Base-by-base conservation (phyloP, 2,113 vertebrate species). In the Galbula dea region DNA sequence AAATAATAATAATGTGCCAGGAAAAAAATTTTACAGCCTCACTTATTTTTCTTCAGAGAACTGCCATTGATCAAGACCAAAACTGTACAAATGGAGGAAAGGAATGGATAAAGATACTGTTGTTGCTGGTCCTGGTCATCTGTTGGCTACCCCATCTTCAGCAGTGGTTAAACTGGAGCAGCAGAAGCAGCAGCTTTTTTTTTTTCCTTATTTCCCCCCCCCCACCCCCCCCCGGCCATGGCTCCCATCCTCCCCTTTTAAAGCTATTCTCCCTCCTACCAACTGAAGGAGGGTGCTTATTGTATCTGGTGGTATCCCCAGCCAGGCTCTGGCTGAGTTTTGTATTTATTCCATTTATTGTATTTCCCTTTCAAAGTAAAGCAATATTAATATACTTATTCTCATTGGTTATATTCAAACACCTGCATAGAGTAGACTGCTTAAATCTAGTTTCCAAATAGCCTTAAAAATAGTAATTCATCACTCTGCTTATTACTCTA, bases 381-480 rank as follows among this genome's bases (percentile, higher is more conserved):
- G 65, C 32, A 58, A 29, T 62, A 91, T 78, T 89, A 81, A 16
- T 46, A 62, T 66, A 45, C 11, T 54, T 86, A 67, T 62, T n/a
- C 67, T 93, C 51, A 41, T 6, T 67, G 13, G 9, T 36, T 62
- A 24, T 73, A 83, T 22, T 83, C 11, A 74, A 91, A 82, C 43
- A 67, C 17, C 43, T 0, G 0, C 20, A 66, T 94, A 63, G 23
- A 91, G 79, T 37, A 73, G 46, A n/a, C 74, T 83, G 63, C 57
- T 87, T 72, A 87, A 39, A 85, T 67, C 43, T 52, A n/a, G 58
- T 83, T 93, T 91, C n/a, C 46, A 41, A 49, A 73, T 49, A 77
- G 36, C 21, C 24, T 90, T 89, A 73, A 91, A n/a, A 93, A 91
- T 86, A 91, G 19, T 80, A 88, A 73, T 77, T 90, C 62, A 36